Evolutionary conservation across 2,797 vertebrate species (phyloP).

Genomic region (Podargus strigoides): DNA sequence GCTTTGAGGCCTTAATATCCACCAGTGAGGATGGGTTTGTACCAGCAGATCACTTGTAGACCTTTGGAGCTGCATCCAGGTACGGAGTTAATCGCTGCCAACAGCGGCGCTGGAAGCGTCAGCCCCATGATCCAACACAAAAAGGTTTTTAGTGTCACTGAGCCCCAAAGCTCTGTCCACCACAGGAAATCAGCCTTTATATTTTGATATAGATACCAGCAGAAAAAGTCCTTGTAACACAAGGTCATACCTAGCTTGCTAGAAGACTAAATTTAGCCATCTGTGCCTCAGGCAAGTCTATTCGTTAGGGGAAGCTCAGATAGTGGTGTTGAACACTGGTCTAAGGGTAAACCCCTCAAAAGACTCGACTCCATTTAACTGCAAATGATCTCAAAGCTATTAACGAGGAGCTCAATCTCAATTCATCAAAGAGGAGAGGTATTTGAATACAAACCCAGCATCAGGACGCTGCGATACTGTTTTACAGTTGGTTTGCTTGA

Average conservation of each 20-base stretch:
- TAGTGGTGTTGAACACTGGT: neutral
- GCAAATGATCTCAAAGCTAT: neutral
- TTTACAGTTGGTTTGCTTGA: neutral
- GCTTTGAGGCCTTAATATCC: neutral
- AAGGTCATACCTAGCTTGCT: constrained; percentile 6
- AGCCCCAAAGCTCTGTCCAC: neutral
- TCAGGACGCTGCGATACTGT: fast-evolving
- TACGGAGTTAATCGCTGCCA: neutral
- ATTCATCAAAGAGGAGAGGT: neutral
- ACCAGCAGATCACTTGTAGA: neutral
- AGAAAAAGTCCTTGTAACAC: neutral
- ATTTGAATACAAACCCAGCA: neutral
- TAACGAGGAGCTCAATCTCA: fast-evolving
- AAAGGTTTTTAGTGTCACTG: neutral
- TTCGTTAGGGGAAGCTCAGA: neutral
- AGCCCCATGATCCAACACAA: neutral
- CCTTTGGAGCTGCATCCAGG: neutral
- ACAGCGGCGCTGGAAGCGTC: fast-evolving
- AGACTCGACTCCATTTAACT: neutral
- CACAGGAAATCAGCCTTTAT: neutral
- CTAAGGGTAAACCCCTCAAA: neutral
- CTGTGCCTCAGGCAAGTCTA: constrained; percentile 16
- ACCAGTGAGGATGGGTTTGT: neutral
- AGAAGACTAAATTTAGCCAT: constrained; percentile 43
- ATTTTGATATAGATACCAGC: neutral